Evolutionary conservation across 2,888 invertebrate genomes (phyloP).

Genomic region (Andrena trimmerana): DNA sequence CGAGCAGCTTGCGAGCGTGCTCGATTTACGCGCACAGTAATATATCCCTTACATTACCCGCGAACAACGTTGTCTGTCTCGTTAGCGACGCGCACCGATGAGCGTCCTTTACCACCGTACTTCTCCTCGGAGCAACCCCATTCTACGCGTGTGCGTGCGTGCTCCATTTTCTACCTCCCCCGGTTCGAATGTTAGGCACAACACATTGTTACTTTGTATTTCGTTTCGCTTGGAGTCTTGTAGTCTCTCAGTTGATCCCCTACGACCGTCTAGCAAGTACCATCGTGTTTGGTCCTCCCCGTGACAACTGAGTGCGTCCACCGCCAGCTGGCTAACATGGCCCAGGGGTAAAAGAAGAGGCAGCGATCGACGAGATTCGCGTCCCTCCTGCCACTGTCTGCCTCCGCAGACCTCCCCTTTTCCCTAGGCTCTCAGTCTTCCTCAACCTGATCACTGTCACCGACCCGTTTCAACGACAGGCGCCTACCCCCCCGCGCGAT

Average conservation of each 20-base stretch:
- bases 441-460: slow-evolving; percentile 27
- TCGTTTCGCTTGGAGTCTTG: slow-evolving; percentile 56
- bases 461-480: slow-evolving; percentile 13
- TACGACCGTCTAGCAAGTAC: slow-evolving; percentile 50
- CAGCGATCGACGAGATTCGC: not conserved
- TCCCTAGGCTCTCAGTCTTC: slow-evolving; percentile 39
- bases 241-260: slow-evolving; percentile 67
- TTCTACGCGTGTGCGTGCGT: slow-evolving; percentile 15
- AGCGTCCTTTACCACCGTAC: slow-evolving; percentile 9
- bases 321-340: slow-evolving; percentile 15
- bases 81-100: slow-evolving; percentile 18
- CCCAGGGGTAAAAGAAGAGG: slow-evolving; percentile 23
- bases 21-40: slow-evolving; percentile 28
- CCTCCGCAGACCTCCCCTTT: not conserved
- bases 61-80: not conserved
- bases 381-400: not conserved
- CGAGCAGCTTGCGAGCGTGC: not conserved
- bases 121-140: slow-evolving; percentile 6
- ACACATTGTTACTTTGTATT: slow-evolving; percentile 55
- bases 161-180: slow-evolving; percentile 20
- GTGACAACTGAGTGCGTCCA: slow-evolving; percentile 40
- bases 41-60: not conserved
- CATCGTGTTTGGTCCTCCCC: slow-evolving; percentile 44
- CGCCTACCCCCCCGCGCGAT: not conserved
- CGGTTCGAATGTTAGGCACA: slow-evolving; percentile 64